Evolutionary conservation across 2,888 invertebrate genomes (phyloP), one percentile per base, ranked within the genome.

Genomic region (Pyralis farinalis): DNA sequence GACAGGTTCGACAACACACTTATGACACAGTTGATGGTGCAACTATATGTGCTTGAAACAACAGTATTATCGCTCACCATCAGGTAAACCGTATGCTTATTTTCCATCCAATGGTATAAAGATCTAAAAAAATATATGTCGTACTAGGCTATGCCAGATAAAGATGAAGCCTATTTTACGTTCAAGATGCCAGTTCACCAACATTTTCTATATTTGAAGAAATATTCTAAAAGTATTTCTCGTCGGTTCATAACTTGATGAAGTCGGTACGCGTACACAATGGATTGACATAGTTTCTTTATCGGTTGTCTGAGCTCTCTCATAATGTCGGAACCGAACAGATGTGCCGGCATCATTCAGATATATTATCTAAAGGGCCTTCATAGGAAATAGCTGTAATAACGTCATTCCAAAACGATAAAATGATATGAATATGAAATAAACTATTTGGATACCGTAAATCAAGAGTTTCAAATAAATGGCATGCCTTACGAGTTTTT

Each of bases 201-300:
- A n/a, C n/a, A n/a, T n/a, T n/a, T 46, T 43, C 57, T 53, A 55
- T 58, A 56, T 51, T 37, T 45, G 44, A 54, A 53, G 61, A 63
- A 25, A 25, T n/a, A 21, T 34, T 34, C 33, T 9, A 28, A 9
- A 29, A 28, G 20, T 11, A 16, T 21, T 36, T 28, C 29, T 9
- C 5, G 7, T 10, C 29, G 9, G 12, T 36, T 16, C 16, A 1
- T 37, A 21, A 16, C 29, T 30, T 37, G 20, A 29, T 28, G 12
- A 29, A 36, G 36, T 37, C 20, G 10, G 16, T 7, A 27, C 27
- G 55, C 52, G 51, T n/a, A n/a, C 42, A 46, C 51, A 45, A 56
- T 53, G 50, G 39, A 49, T 51, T 53, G 42, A 44, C 60, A 67
- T 63, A 65, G 61, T 63, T 63, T 60, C 56, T 63, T 65, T 68